phyloP scores from a whole-genome alignment of 2,888 invertebrate species.

The Lasiommata megera region DNA sequence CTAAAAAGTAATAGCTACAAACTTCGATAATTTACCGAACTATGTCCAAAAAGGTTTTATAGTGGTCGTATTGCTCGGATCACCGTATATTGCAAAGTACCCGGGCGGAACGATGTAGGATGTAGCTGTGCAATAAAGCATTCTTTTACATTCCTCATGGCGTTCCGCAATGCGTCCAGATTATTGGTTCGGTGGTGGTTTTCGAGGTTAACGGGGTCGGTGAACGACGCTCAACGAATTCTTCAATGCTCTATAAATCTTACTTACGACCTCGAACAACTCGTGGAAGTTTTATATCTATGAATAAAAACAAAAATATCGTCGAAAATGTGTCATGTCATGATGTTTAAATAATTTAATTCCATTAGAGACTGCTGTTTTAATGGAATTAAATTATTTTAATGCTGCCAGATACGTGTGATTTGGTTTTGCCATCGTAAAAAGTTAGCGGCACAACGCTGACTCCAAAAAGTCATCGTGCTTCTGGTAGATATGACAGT shows the following conservation, averaged over 20 bases:
- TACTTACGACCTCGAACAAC: slow-evolving; percentile 7
- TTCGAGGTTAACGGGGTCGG: slow-evolving; percentile 47
- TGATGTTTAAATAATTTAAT: neutral
- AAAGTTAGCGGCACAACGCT: too few species aligned
- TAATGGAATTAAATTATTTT: too few species aligned
- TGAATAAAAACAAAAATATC: neutral
- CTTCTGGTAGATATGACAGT: too few species aligned
- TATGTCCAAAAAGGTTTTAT: slow-evolving; percentile 3
- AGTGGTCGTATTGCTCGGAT: neutral
- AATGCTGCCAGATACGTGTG: too few species aligned
- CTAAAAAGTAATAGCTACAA: slow-evolving; percentile 2
- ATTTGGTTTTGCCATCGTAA: too few species aligned
- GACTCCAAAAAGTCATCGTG: too few species aligned
- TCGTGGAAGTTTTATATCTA: neutral
- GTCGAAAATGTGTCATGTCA: neutral
- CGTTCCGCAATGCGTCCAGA: slow-evolving; percentile 57
- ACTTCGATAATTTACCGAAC: neutral
- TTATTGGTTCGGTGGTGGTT: slow-evolving; percentile 46
- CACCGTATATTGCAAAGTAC: slow-evolving; percentile 28
- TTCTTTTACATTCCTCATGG: slow-evolving; percentile 49
- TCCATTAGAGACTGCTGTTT: too few species aligned
- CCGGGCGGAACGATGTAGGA: slow-evolving; percentile 40
- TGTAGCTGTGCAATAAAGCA: slow-evolving; percentile 47
- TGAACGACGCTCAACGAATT: slow-evolving; percentile 44
- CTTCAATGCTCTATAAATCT: neutral